These are phyloP conservation scores for Diplodus sargus DNA, from an alignment of 2,797 vertebrate genomes.

Conservation along the genomic window DNA sequence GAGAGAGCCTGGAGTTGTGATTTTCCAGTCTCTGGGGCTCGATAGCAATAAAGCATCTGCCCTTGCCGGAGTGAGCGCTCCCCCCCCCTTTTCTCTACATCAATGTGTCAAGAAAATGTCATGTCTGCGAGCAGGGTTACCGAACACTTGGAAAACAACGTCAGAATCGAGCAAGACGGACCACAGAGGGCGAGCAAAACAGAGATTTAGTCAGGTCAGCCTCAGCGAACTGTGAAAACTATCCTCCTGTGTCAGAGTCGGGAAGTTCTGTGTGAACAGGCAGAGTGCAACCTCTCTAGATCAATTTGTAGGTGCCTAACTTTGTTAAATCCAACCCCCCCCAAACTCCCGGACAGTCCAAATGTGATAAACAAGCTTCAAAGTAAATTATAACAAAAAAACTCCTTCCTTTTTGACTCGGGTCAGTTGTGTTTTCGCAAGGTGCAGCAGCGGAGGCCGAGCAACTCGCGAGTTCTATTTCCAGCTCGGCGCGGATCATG, in stretches of 20 bases:
- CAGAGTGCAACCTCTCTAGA: slow-evolving; percentile 69
- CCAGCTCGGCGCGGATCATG: slow-evolving; percentile 47
- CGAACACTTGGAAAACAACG: slow-evolving; percentile 78
- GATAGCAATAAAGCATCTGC: slow-evolving; percentile 68
- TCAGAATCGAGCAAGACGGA: slow-evolving; percentile 66
- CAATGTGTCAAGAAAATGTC: slow-evolving; percentile 85
- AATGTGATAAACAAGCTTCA: slow-evolving; percentile 77
- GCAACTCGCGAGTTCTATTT: slow-evolving; percentile 47
- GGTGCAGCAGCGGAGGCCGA: slow-evolving; percentile 34
- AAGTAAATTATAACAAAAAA: slow-evolving; percentile 73
- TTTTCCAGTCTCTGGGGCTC: slow-evolving; percentile 52
- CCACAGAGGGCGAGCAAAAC: slow-evolving; percentile 50
- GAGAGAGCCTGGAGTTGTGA: slow-evolving; percentile 33
- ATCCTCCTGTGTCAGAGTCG: slow-evolving; percentile 46
- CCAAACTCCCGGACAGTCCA: slow-evolving; percentile 55
- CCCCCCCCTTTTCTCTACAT: slow-evolving; percentile 71
- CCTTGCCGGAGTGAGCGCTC: slow-evolving; percentile 62
- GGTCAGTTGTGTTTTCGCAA: slow-evolving; percentile 61
- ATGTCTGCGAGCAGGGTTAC: slow-evolving; percentile 76
- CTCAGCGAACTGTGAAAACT: slow-evolving; percentile 64
- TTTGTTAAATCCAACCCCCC: slow-evolving; percentile 58
- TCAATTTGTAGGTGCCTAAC: slow-evolving; percentile 67
- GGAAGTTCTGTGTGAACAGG: slow-evolving; percentile 48
- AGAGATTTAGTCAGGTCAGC: slow-evolving; percentile 54
- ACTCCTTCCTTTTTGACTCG: slow-evolving; percentile 57